These are phyloP conservation scores for Peromyscus nudipes DNA, from an alignment of 2,797 vertebrate species.

Conservation along the genomic window DNA sequence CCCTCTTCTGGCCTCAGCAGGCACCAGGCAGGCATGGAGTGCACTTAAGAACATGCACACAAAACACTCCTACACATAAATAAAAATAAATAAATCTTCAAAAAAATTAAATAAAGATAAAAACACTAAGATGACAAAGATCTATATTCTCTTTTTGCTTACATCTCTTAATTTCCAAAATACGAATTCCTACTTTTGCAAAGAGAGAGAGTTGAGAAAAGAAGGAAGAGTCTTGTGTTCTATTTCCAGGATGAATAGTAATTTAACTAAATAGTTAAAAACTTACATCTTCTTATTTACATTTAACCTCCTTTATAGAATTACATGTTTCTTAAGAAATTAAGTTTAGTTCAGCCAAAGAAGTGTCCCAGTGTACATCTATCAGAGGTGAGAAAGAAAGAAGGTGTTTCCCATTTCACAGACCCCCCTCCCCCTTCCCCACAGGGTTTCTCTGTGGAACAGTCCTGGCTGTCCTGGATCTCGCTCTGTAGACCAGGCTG, in stretches of 20 bases:
- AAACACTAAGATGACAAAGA: not conserved
- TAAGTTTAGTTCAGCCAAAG: not conserved
- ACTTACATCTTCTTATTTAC: not conserved
- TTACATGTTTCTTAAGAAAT: not conserved
- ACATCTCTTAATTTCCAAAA: not conserved
- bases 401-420: not conserved
- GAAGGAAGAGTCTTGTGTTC: not conserved
- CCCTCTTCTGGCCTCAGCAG: not conserved
- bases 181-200: not conserved
- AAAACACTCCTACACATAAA: not conserved
- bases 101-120: not conserved
- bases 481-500: not conserved
- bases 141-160: not conserved
- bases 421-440: too few relatives aligned
- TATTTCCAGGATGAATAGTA: not conserved
- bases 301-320: not conserved
- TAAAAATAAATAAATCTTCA: not conserved
- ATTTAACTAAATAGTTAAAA: constrained; percentile 1
- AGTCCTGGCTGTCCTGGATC: not conserved
- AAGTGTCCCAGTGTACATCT: not conserved
- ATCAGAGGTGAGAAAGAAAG: not conserved
- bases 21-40: not conserved
- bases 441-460: not conserved
- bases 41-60: not conserved
- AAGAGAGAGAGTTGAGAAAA: not conserved